A percentile compares a stretch with the other conserved stretches of the same genome.
phyloP scores from a whole-genome alignment of 2,888 invertebrate genomes.

The Xylophagus ater region DNA sequence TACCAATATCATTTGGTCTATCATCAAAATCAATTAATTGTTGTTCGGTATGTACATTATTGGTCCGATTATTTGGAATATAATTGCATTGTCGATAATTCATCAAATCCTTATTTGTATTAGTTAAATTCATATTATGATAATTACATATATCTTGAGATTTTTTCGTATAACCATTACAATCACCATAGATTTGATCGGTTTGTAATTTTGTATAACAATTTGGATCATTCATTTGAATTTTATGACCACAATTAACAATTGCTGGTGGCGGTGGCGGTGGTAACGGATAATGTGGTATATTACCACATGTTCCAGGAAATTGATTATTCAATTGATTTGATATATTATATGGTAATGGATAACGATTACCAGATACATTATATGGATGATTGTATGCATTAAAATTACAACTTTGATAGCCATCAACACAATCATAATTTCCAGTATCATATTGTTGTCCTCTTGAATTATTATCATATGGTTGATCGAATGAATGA shows the following conservation, averaged over 20 bases:
- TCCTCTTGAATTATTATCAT: conserved; percentile 22
- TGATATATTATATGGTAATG: conserved; percentile 36
- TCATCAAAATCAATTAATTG: conserved; percentile 36
- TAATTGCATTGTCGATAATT: conserved; percentile 12
- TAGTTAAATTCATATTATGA: conserved; percentile 5
- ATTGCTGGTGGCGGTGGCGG: conserved; percentile 9
- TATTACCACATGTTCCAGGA: conserved; percentile 2
- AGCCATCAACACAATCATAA: conserved; percentile 34
- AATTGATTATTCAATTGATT: conserved; percentile 26
- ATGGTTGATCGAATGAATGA: conserved; percentile 38
- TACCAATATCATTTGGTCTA: conserved; percentile 20
- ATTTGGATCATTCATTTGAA: conserved; percentile 2
- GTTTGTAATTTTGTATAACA: conserved; percentile 9
- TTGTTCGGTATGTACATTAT: conserved; percentile 26
- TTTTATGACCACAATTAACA: conserved; percentile 10
- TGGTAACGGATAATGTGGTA: conserved; percentile 8
- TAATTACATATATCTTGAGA: conserved; percentile 13
- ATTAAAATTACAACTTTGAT: conserved; percentile 15
- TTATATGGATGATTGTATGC: conserved; percentile 32
- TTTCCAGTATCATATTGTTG: conserved; percentile 32
- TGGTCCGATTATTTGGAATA: conserved; percentile 1
- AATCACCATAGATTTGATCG: conserved; percentile 14
- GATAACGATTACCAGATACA: conserved; percentile 37
- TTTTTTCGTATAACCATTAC: conserved; percentile 14
- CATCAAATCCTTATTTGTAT: conserved; percentile 10